These are phyloP conservation scores for Martes martes DNA, from an alignment of 2,113 vertebrate genomes.

Conservation along the genomic window DNA sequence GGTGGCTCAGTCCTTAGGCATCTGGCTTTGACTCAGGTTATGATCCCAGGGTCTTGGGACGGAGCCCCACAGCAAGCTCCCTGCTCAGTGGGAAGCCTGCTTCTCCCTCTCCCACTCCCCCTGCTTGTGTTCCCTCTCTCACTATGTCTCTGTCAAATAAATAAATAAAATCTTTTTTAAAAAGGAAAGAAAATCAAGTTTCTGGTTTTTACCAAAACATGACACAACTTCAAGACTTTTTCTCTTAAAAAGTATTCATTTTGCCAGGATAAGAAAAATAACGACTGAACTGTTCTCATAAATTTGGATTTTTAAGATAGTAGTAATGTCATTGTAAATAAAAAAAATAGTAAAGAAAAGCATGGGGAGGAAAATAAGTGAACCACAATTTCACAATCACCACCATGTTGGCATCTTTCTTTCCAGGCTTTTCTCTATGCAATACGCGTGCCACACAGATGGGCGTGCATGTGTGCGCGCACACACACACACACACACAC, in stretches of 20 bases:
- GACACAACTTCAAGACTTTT: not conserved
- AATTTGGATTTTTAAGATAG: not conserved
- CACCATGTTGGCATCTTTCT: not conserved
- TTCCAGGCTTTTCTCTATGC: not conserved
- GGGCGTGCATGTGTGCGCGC: too few species aligned
- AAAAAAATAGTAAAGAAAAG: not conserved
- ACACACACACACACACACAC: not conserved
- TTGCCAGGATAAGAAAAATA: not conserved
- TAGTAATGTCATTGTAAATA: not conserved
- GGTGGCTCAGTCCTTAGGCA: too few species aligned
- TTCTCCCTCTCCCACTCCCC: too few species aligned
- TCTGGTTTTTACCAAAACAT: not conserved
- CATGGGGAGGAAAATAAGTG: not conserved
- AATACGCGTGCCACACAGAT: not conserved
- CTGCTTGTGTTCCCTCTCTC: too few species aligned
- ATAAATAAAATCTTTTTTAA: too few species aligned
- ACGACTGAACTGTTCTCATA: not conserved
- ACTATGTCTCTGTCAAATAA: too few species aligned
- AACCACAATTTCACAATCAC: not conserved
- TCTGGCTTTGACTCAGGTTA: too few species aligned
- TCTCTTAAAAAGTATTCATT: not conserved
- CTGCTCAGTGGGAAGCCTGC: too few species aligned
- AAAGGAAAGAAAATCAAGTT: not conserved
- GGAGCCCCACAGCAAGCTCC: too few species aligned
- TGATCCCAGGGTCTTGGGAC: too few species aligned